Evolutionary conservation across 2,888 invertebrate genomes (phyloP), one percentile per base, ranked within the genome.

Genomic region (Ochropleura plecta): DNA sequence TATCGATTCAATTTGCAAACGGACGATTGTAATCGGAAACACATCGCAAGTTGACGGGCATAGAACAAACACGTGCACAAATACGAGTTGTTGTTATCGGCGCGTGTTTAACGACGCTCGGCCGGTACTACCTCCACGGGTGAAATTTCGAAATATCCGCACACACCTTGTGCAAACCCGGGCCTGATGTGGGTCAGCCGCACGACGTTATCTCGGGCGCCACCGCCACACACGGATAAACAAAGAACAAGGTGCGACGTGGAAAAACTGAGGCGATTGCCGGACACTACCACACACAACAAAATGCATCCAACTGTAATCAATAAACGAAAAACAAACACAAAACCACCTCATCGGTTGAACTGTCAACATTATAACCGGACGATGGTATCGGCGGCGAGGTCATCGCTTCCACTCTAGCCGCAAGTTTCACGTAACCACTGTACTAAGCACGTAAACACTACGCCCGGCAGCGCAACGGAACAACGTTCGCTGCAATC

Each of bases 351-450:
- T 93, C 92, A 88, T 88, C 88, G 78, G 83, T 85, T 68, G 79
- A 81, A 86, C 82, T 78, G 88, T 85, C 86, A 88, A 86, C 84
- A 79, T 74, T 81, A 87, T 85, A 88, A 84, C 79, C 83, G 87
- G 82, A 79, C 86, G 84, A 88, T 86, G 90, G 90, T 89, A 88
- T 83, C 88, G 63, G 74, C 85, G 88, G 85, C 91, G 94, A 94
- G 94, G 94, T 94, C 95, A 92, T 92, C 92, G 94, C 89, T 90
- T 91, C 93, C 94, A 93, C 93, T 93, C 92, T 90, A 90, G 88
- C 84, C 86, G 78, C 89, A 88, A 89, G 89, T 87, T 91, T 90
- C 89, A 90, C 91, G 90, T 85, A 87, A 87, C 67, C 71, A 89
- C 88, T 84, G 86, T 86, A 89, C 88, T 88, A 86, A 90, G 89